Evolutionary conservation across 2,888 invertebrate species (phyloP).

Genomic region (Noctua janthe): DNA sequence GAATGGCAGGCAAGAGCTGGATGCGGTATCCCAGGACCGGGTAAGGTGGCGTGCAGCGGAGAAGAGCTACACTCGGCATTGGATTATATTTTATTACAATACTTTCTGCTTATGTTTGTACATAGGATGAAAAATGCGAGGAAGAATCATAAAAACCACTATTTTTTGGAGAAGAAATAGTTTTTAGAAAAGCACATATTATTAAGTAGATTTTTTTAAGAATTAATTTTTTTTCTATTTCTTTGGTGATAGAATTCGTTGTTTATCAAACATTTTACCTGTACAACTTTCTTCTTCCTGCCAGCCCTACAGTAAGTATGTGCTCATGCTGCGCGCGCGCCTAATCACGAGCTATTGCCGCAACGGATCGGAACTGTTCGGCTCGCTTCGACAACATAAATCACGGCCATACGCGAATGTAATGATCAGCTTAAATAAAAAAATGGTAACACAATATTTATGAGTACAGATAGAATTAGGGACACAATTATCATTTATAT

Average conservation of each 20-base stretch:
- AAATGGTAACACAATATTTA: slow-evolving; percentile 68
- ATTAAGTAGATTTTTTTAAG: neutral
- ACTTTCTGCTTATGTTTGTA: neutral
- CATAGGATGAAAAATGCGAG: neutral
- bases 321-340: slow-evolving; percentile 76
- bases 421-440: slow-evolving; percentile 71
- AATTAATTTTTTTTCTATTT: neutral
- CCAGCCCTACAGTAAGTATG: slow-evolving; percentile 60
- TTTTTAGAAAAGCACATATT: neutral
- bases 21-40: neutral
- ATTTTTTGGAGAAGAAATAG: neutral
- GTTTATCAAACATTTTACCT: neutral
- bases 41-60: neutral
- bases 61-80: neutral
- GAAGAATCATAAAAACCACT: neutral
- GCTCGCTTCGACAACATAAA: slow-evolving; percentile 72
- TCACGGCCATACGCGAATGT: slow-evolving; percentile 78
- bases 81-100: neutral
- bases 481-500: slow-evolving; percentile 66
- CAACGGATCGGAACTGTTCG: slow-evolving; percentile 67
- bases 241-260: neutral
- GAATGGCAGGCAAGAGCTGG: neutral
- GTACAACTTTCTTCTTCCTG: neutral
- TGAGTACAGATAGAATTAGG: slow-evolving; percentile 61
- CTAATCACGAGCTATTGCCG: slow-evolving; percentile 76